Evolutionary conservation across 2,797 vertebrate genomes (phyloP).

Genomic region (Telmatherina bonti): DNA sequence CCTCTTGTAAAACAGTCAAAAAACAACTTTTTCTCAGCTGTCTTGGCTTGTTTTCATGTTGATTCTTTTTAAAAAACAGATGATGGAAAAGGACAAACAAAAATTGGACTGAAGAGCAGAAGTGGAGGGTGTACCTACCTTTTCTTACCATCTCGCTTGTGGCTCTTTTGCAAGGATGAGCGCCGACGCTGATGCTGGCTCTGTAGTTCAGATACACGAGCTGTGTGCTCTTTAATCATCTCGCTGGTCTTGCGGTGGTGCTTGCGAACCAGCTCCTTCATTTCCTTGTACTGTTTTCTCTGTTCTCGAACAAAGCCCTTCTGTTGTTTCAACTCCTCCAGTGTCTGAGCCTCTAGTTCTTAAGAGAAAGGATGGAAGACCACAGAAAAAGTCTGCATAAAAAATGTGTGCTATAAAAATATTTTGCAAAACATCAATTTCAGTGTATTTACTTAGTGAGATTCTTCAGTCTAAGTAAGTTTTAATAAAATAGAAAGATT

Average conservation of each 20-base stretch:
- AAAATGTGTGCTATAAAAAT: background rate
- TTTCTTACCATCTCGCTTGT: slow-evolving; percentile 94
- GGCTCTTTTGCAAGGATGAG: slow-evolving; percentile 88
- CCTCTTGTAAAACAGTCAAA: background rate
- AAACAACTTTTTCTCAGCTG: background rate
- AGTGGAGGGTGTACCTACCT: slow-evolving; percentile 83
- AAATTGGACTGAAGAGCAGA: slow-evolving; percentile 11
- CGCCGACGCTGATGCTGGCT: slow-evolving; percentile 89
- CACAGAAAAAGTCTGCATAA: background rate
- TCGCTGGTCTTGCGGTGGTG: slow-evolving; percentile 97
- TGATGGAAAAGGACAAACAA: background rate
- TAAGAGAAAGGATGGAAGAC: background rate
- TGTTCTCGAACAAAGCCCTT: slow-evolving; percentile 95
- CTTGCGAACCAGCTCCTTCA: slow-evolving; percentile 95
- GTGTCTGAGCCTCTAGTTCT: slow-evolving; percentile 94
- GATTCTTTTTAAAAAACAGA: background rate
- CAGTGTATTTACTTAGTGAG: background rate
- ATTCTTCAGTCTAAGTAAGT: background rate
- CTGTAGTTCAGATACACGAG: slow-evolving; percentile 90
- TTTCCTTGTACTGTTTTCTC: slow-evolving; percentile 98
- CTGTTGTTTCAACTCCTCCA: slow-evolving; percentile 96
- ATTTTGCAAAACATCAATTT: background rate
- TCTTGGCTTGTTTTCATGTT: background rate
- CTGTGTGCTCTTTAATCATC: slow-evolving; percentile 95
- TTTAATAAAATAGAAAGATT: background rate